A percentile compares a stretch with the other conserved stretches of the same genome.
These are phyloP conservation scores for Paracanthobrama guichenoti DNA, from an alignment of 2,113 vertebrate genomes.

Conservation along the genomic window DNA sequence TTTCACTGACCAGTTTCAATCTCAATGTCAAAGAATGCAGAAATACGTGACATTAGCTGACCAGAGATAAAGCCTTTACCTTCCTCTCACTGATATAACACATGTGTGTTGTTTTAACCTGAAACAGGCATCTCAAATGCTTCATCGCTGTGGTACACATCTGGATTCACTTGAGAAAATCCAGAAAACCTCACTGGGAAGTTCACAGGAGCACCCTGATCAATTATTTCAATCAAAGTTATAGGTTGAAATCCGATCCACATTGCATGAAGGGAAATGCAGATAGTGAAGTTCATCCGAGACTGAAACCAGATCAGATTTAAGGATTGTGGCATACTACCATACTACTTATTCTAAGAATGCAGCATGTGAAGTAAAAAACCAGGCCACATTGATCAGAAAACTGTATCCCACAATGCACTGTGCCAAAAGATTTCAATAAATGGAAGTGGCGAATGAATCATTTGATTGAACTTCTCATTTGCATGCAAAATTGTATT, in stretches of 20 bases:
- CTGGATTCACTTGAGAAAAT: constrained; percentile 51
- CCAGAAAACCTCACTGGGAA: constrained; percentile 14
- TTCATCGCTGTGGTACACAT: constrained; percentile 45
- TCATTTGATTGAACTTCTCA: not conserved
- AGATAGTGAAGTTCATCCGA: constrained; percentile 15
- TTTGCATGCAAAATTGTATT: not conserved
- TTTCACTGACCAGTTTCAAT: not conserved
- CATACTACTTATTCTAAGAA: not conserved
- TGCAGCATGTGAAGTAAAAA: not conserved
- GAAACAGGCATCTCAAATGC: constrained; percentile 41
- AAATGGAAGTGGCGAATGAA: not conserved
- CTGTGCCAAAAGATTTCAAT: not conserved
- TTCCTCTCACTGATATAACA: constrained; percentile 31
- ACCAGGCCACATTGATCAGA: not conserved
- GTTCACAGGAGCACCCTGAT: not conserved
- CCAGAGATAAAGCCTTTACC: not conserved
- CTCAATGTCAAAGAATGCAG: not conserved
- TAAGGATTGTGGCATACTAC: not conserved
- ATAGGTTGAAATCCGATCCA: constrained; percentile 25
- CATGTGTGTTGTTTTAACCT: constrained; percentile 43
- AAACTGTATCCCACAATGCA: not conserved
- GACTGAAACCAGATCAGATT: not conserved
- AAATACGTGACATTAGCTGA: not conserved
- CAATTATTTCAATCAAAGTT: constrained; percentile 21
- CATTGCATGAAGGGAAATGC: not conserved